Evolutionary conservation across 2,113 vertebrate genomes (phyloP), one percentile per base, ranked within the genome.

Genomic region (Amphilophus citrinellus): DNA sequence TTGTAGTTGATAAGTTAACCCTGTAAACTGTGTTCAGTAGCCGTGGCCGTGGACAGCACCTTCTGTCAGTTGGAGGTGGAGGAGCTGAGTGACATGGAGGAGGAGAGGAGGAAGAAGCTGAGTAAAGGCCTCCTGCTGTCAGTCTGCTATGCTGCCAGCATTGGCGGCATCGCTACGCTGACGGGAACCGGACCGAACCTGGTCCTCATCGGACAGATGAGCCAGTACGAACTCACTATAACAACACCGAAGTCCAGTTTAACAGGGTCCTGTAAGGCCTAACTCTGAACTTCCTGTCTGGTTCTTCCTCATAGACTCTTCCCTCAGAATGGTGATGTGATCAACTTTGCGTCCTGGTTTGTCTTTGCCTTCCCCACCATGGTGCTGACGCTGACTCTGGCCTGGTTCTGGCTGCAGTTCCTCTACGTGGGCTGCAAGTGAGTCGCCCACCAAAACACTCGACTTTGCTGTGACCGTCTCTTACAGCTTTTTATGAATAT

Each of bases 321-420:
- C 88, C 97, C 98, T 3, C 62, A 94, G 13, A 99, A 97, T 7
- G 96, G 96, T 1, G 96, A 98, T 3, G 15, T 97, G 2, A 79
- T 99, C 88, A 99, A 99, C 94, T 99, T 99, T 82, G 98, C 97
- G 2, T 98, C 98, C 8, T 99, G 98, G 98, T 98, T 99, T 62
- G 96, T 80, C 3, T 99, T 99, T 65, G 96, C 98, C 22, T 98
- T 99, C 85, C 98, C 98, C 81, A 98, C 97, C 79, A 98, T 98
- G 98, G 18, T 98, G 59, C 60, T 99, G 44, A 98, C 97, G 96
- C 94, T 99, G 89, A 32, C 66, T 0, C 68, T 98, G 18, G 95
- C 97, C 87, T 99, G 98, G 98, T 37, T 99, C 83, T 99, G 98
- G 97, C 95, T 99, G 53, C 97, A 97, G 92, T 94, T 92, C 32